Conservation (phyloP, 2,888 invertebrate genomes). For the Zhuqinia jingwanae region DNA sequence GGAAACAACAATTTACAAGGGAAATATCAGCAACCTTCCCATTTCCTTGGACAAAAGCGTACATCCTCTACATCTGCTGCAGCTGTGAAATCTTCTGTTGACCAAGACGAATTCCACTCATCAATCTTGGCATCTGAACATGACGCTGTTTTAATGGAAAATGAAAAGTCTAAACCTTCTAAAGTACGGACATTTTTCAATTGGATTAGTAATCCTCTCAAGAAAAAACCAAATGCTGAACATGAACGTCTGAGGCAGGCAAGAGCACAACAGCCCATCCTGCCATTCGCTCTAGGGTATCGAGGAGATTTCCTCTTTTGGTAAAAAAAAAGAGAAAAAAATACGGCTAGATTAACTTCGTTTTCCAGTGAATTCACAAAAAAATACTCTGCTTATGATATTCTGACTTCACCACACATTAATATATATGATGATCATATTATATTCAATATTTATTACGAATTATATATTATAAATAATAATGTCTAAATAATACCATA, state of each 20-base stretch:
- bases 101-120: conserved; percentile 33
- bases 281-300: conserved; percentile 54
- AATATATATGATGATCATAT: no score
- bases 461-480: no score
- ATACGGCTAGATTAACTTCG: no score
- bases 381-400: no score
- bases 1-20: not conserved
- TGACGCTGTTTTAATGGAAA: not conserved
- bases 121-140: conserved; percentile 18
- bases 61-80: conserved; percentile 10
- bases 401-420: no score
- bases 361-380: no score
- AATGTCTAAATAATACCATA: no score
- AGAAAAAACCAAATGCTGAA: conserved; percentile 26
- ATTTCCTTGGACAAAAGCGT: conserved; percentile 31
- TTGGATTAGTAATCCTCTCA: conserved; percentile 49
- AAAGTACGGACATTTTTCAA: conserved; percentile 52
- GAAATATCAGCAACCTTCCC: not conserved
- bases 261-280: conserved; percentile 49
- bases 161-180: not conserved
- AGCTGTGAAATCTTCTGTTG: not conserved
- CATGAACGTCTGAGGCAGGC: conserved; percentile 23
- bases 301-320: conserved; percentile 57
- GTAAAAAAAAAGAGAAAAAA: conserved; percentile 29
- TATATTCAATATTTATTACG: no score